Evolutionary conservation across 2,797 vertebrate species (phyloP), one percentile per base, ranked within the genome.

Genomic region (Loris lydekkerianus): DNA sequence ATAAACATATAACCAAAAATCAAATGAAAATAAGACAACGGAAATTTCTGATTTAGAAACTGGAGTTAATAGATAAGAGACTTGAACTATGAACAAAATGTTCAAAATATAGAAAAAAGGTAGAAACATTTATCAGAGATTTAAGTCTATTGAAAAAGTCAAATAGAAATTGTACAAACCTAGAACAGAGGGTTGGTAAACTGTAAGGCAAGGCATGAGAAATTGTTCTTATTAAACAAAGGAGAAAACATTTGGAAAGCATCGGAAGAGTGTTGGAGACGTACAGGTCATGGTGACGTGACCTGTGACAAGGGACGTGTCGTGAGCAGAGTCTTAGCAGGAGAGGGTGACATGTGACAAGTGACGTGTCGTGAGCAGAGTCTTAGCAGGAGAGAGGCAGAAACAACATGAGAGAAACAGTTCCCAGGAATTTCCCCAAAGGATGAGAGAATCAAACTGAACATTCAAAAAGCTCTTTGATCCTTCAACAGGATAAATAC

Each of bases 161-260:
- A 27, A 27, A 53, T 0, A n/a, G 14, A 53, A 27, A 34, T 37
- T 21, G 4, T 10, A 5, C 31, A 25, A 1, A 18, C 1, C 2
- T 25, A 10, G 15, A 70, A 43, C 67, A 21, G n/a, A 69, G 65
- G 67, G 20, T 7, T 5, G 27, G n/a, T 72, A 49, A 58, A 27
- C 34, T 37, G 65, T 4, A 40, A 56, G 81, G 46, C n/a, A 40
- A 14, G 84, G 25, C 8, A 5, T 20, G 34, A 29, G n/a, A 29
- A 29, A 58, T 29, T 8, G 5, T 14, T 25, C 49, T 69, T 23
- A 20, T 3, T 18, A 34, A 70, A 25, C n/a, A 20, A 37, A 56
- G 29, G 6, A 23, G 29, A 37, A 17, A 81, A 27, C 46, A 6
- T 11, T 20, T 86, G 37, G 7, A 31, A 43, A 31, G 7, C 17